A percentile compares a stretch with the other conserved stretches of the same genome.
Evolutionary conservation across 2,113 vertebrate species (phyloP).

Genomic region (Sminthopsis crassicaudata): DNA sequence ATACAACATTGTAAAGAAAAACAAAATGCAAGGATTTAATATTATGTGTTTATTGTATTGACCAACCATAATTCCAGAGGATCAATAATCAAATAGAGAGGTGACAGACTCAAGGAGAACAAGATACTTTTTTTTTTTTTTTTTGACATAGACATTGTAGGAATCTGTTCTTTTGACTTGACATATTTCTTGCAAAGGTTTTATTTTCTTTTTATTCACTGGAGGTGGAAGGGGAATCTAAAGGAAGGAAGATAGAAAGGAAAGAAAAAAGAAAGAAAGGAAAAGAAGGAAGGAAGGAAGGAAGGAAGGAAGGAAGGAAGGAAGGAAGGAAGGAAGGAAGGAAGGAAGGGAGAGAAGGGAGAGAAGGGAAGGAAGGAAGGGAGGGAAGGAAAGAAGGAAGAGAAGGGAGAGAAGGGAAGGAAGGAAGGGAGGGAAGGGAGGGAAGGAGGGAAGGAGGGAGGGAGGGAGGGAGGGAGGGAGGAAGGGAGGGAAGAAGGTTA

Average conservation of each 20-base stretch:
- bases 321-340: neutral
- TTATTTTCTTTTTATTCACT: neutral
- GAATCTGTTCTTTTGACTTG: neutral
- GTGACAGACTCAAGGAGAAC: neutral
- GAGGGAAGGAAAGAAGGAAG: no score
- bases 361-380: neutral
- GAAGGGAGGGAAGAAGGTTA: neutral
- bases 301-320: neutral
- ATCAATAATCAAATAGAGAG: neutral
- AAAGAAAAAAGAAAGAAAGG: neutral
- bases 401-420: neutral
- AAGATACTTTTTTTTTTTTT: neutral
- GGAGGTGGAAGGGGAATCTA: neutral
- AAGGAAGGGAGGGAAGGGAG: no score
- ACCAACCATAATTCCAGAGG: neutral
- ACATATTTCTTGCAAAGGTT: neutral
- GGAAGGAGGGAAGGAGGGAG: neutral
- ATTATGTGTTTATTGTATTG: neutral
- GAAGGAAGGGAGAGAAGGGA: no score
- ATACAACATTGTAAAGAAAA: neutral
- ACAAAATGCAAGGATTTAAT: neutral
- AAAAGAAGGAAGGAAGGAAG: neutral
- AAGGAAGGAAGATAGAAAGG: neutral
- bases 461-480: neutral
- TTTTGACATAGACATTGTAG: neutral